Conservation (phyloP, 1,140 invertebrate species). For the Nasonia longicornis region DNA sequence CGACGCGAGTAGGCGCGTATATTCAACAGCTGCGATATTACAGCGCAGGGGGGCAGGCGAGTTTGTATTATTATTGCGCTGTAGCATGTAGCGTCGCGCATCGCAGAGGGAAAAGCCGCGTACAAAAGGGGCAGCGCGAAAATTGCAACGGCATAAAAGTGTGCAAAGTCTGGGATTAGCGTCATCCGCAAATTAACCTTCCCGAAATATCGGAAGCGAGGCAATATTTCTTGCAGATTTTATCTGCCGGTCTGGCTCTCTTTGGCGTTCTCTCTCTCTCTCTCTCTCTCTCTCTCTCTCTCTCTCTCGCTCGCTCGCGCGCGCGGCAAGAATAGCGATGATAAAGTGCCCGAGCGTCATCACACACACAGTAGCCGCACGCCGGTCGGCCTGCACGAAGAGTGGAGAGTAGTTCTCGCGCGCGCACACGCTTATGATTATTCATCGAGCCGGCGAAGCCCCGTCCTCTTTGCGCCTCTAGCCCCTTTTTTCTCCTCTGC, state of each 20-base stretch:
- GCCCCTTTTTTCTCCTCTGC: neutral
- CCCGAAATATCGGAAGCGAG: conserved; percentile 46
- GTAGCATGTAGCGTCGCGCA: neutral
- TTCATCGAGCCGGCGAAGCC: conserved; percentile 56
- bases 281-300: no score
- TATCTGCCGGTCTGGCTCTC: conserved; percentile 31
- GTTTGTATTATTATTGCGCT: conserved; percentile 34
- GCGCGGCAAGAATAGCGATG: conserved; percentile 43
- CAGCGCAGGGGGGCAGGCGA: neutral
- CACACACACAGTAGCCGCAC: conserved; percentile 23
- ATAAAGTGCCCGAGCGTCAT: conserved; percentile 43
- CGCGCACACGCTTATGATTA: conserved; percentile 57
- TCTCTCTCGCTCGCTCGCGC: neutral
- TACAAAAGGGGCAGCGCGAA: conserved; percentile 36
- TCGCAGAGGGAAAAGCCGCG: conserved; percentile 24
- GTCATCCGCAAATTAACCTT: conserved; percentile 49
- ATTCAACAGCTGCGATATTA: conserved; percentile 21
- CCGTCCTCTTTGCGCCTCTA: neutral
- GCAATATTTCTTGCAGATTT: conserved; percentile 50
- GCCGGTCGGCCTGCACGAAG: conserved; percentile 14
- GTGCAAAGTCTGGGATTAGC: conserved; percentile 47
- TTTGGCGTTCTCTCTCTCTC: neutral
- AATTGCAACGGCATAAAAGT: conserved; percentile 44
- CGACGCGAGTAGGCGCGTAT: neutral
- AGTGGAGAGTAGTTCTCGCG: conserved; percentile 45